Conservation (phyloP, 2,888 invertebrate species). For the Drosophila neonasuta region DNA sequence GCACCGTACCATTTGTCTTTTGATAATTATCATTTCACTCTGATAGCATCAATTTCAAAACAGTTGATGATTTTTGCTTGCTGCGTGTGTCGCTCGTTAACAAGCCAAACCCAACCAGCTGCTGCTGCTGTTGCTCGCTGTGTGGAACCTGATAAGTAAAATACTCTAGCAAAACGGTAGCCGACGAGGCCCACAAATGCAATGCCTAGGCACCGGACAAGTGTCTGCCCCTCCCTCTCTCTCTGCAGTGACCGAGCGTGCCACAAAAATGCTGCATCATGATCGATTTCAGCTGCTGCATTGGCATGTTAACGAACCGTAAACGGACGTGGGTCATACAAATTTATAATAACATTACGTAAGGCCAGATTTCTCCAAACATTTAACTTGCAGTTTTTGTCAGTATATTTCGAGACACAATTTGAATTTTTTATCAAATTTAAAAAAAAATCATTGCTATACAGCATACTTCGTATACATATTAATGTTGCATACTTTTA, state of each 20-base stretch:
- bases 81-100: slow-evolving; percentile 75
- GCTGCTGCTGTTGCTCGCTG: slow-evolving; percentile 27
- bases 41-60: slow-evolving; percentile 73
- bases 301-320: slow-evolving; percentile 1
- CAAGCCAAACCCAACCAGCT: slow-evolving; percentile 45
- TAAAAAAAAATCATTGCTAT: not conserved
- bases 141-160: slow-evolving; percentile 64
- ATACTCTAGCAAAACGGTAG: slow-evolving; percentile 68
- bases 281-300: slow-evolving; percentile 48
- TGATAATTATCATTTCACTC: slow-evolving; percentile 73
- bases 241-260: not conserved
- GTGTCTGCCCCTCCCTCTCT: slow-evolving; percentile 12
- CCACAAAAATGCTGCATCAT: slow-evolving; percentile 46
- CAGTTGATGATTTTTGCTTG: slow-evolving; percentile 71
- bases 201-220: slow-evolving; percentile 26
- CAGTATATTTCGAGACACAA: not conserved
- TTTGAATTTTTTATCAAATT: not conserved
- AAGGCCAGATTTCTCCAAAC: not conserved
- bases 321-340: not conserved
- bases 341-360: not conserved
- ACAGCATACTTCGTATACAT: no score
- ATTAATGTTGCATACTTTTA: slow-evolving; percentile 2
- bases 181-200: slow-evolving; percentile 32
- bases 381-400: not conserved
- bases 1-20: slow-evolving; percentile 69